phyloP scores from a whole-genome alignment of 2,797 vertebrate genomes.

The Rhyacichthys aspro region DNA sequence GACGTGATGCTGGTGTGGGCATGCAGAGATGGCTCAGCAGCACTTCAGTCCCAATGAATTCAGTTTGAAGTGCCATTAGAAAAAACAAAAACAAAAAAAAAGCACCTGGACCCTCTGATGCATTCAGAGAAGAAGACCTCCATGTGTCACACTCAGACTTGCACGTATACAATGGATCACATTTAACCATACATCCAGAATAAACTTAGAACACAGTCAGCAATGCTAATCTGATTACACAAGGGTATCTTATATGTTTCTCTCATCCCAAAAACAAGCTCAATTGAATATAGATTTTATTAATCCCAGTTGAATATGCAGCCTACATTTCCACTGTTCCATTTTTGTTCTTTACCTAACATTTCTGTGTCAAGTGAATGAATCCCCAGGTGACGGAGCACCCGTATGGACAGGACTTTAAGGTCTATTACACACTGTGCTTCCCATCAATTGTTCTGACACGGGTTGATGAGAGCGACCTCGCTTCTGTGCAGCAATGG shows the following conservation, averaged over 20 bases:
- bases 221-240: neutral
- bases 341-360: slow-evolving; percentile 35
- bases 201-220: slow-evolving; percentile 6
- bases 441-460: slow-evolving; percentile 60
- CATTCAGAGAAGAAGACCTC: slow-evolving; percentile 22
- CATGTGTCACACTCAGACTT: neutral
- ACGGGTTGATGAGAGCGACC: slow-evolving; percentile 40
- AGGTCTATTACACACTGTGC: slow-evolving; percentile 58
- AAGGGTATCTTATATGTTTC: too few relatives aligned
- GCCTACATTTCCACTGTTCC: slow-evolving; percentile 23
- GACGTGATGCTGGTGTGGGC: slow-evolving; percentile 18
- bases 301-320: slow-evolving; percentile 11
- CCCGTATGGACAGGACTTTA: slow-evolving; percentile 43
- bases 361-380: slow-evolving; percentile 29
- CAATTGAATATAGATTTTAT: too few relatives aligned
- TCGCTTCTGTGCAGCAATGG: slow-evolving; percentile 22
- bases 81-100: slow-evolving; percentile 13
- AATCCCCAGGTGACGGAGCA: slow-evolving; percentile 49
- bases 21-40: slow-evolving; percentile 24
- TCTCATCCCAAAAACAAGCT: too few relatives aligned
- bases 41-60: slow-evolving; percentile 53
- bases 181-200: neutral
- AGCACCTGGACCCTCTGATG: slow-evolving; percentile 26
- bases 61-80: slow-evolving; percentile 43
- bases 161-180: too few relatives aligned